These are phyloP conservation scores for Panagrolaimus sp. DNA, from an alignment of 1,140 invertebrate genomes.

Conservation along the genomic window DNA sequence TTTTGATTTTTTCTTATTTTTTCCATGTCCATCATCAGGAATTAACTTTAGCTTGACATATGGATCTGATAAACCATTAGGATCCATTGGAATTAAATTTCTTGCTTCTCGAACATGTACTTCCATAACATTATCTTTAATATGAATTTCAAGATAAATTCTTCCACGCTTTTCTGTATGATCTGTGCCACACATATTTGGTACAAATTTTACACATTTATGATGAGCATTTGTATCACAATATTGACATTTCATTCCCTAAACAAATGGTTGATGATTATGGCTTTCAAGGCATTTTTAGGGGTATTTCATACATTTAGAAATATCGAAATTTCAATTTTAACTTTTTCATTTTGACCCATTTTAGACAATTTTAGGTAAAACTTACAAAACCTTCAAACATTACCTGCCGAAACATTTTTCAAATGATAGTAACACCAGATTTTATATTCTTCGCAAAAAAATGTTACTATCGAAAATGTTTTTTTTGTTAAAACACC, in stretches of 20 bases:
- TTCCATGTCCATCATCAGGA: constrained; percentile 70
- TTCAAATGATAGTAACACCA: no score
- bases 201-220: constrained; percentile 91
- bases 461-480: no score
- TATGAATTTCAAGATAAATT: constrained; percentile 65
- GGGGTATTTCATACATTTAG: no score
- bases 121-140: constrained; percentile 46
- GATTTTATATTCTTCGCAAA: no score
- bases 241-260: constrained; percentile 66
- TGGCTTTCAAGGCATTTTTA: no score
- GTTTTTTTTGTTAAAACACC: no score
- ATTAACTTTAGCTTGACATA: constrained; percentile 97
- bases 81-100: constrained; percentile 99
- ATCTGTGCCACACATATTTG: constrained; percentile 92
- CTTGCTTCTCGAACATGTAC: constrained; percentile 65
- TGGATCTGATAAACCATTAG: constrained; percentile 86
- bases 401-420: no score
- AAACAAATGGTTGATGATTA: no score
- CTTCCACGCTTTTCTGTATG: constrained; percentile 94
- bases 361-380: no score
- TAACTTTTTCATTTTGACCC: no score
- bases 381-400: no score
- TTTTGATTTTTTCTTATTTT: constrained; percentile 95
- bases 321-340: no score
- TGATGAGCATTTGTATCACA: constrained; percentile 99